phyloP scores from a whole-genome alignment of 2,888 invertebrate species.

The Ornithoptera priamus region DNA sequence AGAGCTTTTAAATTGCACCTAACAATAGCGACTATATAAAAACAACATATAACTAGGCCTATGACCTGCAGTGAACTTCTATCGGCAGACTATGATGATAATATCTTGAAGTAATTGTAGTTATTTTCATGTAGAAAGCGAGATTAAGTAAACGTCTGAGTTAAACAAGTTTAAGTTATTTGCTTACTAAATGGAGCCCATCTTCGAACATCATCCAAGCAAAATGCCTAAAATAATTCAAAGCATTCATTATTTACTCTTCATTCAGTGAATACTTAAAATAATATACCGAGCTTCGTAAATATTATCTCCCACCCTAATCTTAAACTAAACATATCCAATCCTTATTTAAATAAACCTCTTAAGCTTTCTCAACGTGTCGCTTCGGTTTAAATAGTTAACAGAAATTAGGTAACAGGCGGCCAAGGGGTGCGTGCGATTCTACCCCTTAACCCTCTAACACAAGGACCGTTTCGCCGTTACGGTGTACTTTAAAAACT shows the following conservation, averaged over 20 bases:
- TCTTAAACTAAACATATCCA: slow-evolving; percentile 25
- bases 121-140: too few relatives aligned
- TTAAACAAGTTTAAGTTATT: too few relatives aligned
- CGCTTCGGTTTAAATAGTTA: slow-evolving; percentile 27
- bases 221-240: neutral
- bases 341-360: slow-evolving; percentile 28
- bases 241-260: neutral
- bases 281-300: slow-evolving; percentile 1
- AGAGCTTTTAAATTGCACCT: too few relatives aligned
- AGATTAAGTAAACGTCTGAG: too few relatives aligned
- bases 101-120: too few relatives aligned
- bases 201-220: neutral
- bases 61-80: too few relatives aligned
- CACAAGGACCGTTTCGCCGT: slow-evolving; percentile 26
- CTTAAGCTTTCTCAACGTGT: slow-evolving; percentile 26
- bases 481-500: slow-evolving; percentile 34
- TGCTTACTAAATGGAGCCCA: too few relatives aligned
- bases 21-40: too few relatives aligned
- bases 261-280: neutral
- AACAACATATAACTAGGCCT: too few relatives aligned
- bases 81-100: too few relatives aligned
- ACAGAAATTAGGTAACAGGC: slow-evolving; percentile 25
- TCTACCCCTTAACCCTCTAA: slow-evolving; percentile 32
- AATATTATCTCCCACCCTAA: slow-evolving; percentile 18
- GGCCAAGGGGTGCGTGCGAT: neutral